Percentiles rank a stretch among this genome's conserved stretches.
These are phyloP conservation scores for Hemibagrus guttatus DNA, from an alignment of 2,797 vertebrate genomes.

Conservation along the genomic window DNA sequence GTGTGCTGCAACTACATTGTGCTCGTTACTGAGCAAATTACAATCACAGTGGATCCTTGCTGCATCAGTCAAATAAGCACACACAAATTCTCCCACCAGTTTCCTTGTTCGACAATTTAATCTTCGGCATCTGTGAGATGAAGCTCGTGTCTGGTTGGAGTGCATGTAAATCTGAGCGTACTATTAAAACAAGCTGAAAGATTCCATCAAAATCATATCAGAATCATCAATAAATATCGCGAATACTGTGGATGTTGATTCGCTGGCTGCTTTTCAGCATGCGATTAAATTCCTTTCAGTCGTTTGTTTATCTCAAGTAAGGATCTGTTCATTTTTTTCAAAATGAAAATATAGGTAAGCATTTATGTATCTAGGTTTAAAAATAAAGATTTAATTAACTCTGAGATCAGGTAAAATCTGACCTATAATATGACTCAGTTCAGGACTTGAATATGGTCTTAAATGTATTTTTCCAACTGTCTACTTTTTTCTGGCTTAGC, in stretches of 20 bases:
- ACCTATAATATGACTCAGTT: not conserved
- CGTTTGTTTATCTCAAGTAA: not conserved
- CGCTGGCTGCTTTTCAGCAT: not conserved
- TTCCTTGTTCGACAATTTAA: slow-evolving; percentile 7
- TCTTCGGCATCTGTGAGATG: not conserved
- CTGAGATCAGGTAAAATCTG: not conserved
- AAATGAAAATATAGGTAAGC: not conserved
- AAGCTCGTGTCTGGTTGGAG: not conserved
- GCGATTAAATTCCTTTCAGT: not conserved
- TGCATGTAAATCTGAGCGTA: not conserved
- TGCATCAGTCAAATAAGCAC: not conserved
- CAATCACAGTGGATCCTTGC: not conserved
- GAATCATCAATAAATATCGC: not conserved
- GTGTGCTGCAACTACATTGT: too few species aligned
- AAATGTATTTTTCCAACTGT: not conserved
- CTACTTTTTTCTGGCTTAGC: not conserved
- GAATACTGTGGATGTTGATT: not conserved
- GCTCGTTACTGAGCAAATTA: not conserved
- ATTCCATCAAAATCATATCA: not conserved
- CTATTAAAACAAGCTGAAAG: not conserved
- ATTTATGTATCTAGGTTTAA: not conserved
- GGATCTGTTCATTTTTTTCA: not conserved
- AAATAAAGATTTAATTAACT: not conserved
- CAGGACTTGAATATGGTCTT: not conserved
- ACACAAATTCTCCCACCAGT: not conserved